These are phyloP conservation scores for Drosophila nannoptera DNA, from an alignment of 1,140 invertebrate genomes.

Conservation along the genomic window DNA sequence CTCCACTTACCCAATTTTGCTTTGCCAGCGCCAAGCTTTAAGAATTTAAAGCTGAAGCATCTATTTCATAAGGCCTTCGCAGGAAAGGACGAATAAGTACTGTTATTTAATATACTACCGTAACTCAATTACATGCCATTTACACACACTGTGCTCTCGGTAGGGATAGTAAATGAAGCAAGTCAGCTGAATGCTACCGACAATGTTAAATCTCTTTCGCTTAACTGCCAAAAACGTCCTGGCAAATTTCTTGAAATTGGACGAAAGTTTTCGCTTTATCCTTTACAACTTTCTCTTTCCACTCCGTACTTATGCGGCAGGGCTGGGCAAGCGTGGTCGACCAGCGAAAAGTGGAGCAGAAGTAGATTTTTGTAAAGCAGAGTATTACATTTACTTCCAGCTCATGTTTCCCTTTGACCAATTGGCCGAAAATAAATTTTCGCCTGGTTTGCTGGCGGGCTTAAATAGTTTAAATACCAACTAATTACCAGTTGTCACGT, in stretches of 20 bases:
- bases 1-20: constrained; percentile 18
- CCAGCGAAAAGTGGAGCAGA: too few species aligned
- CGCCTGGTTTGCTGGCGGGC: background rate
- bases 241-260: too few species aligned
- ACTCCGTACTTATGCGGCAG: too few species aligned
- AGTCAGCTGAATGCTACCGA: background rate
- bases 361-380: too few species aligned
- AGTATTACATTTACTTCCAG: background rate
- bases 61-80: too few species aligned
- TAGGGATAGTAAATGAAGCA: constrained; percentile 5
- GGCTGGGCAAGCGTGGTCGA: too few species aligned
- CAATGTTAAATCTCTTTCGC: background rate
- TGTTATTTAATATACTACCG: constrained; percentile 16
- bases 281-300: too few species aligned
- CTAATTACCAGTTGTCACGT: constrained; percentile 27
- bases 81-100: background rate
- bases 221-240: too few species aligned
- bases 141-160: background rate
- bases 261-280: too few species aligned
- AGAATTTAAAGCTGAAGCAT: constrained; percentile 1
- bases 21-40: constrained; percentile 37
- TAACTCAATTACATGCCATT: constrained; percentile 19
- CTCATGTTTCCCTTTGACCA: background rate
- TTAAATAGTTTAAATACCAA: background rate
- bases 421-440: constrained; percentile 5